phyloP scores from a whole-genome alignment of 30 jellyfish, hydroid and myxozoan species.

The Aurelia sp. region DNA sequence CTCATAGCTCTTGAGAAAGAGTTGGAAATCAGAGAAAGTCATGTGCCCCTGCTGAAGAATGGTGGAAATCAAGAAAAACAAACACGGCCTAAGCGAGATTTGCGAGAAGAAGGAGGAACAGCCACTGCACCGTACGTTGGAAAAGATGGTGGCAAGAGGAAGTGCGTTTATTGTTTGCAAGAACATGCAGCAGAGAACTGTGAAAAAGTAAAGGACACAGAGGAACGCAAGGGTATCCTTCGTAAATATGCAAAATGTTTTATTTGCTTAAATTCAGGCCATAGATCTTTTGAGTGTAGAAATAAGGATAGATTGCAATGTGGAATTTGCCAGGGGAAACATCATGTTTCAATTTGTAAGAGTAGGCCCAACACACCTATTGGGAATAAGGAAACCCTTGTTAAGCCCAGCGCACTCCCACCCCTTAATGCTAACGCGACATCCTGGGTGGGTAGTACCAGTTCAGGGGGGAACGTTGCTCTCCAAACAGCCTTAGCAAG shows the following conservation, averaged over 20 bases:
- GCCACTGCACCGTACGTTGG: no score
- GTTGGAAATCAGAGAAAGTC: no score
- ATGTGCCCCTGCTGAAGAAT: no score
- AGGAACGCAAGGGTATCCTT: conserved; percentile 24
- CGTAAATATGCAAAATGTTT: conserved; percentile 32
- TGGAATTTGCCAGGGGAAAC: conserved; percentile 27
- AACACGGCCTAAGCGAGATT: no score
- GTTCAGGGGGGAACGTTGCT: conserved; percentile 71
- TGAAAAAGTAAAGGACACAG: conserved; percentile 1
- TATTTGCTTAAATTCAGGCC: conserved; percentile 29
- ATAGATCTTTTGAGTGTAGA: conserved; percentile 29
- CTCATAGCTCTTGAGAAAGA: no score
- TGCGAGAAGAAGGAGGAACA: no score
- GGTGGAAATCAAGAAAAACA: no score
- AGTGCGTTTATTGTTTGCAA: conserved; percentile 31
- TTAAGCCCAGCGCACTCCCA: conserved; percentile 22
- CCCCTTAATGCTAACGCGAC: conserved; percentile 27
- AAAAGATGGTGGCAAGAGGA: conserved; percentile 3
- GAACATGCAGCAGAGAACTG: conserved; percentile 48
- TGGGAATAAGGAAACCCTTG: conserved; percentile 18
- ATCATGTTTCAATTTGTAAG: conserved; percentile 23
- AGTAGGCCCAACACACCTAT: conserved; percentile 13
- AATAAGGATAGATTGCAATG: not conserved
- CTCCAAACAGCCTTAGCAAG: conserved; percentile 73
- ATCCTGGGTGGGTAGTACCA: conserved; percentile 48